Evolutionary conservation across 2,113 vertebrate genomes (phyloP), one percentile per base, ranked within the genome.

Genomic region (Picathartes gymnocephalus): DNA sequence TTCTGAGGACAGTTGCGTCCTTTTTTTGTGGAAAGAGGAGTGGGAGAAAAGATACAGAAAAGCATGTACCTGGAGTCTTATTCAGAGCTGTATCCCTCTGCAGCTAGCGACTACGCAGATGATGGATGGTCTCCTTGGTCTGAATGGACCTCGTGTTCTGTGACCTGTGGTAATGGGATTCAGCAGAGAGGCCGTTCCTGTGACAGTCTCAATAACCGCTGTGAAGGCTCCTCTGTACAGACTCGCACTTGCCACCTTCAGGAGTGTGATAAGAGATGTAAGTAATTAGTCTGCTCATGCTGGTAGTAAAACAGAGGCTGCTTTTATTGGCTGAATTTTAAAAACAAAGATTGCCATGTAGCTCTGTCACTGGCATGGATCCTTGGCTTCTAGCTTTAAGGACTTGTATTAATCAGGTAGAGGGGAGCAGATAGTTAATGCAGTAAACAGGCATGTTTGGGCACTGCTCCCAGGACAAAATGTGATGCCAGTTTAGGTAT

Each of bases 121-220:
- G 99, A 99, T 20, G 98, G 98, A 69, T 99, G 99, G 99, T 99
- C 99, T 28, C 99, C 99, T 10, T 99, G 99, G 99, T 99, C 99
- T 56, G 99, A 99, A 79, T 99, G 99, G 99, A 99, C 99, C 23
- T 98, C 98, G 22, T 99, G 99, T 95, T 99, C 99, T 0, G 98
- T 98, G 47, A 99, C 99, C 21, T 99, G 99, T 77, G 99, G 99
- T 40, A 98, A 99, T 14, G 99, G 99, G 18, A 98, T 99, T 93
- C 99, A 99, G 97, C 99, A 99, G 97, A 98, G 99, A 5, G 99
- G 99, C 33, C 98, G 99, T 57, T 99, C 99, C 85, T 99, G 99
- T 13, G 99, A 99, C 87, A 99, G 99, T 78, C 99, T 99, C 98
- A 99, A 99, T 96, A 99, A 98, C 96, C 98, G 98, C 88, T 99